Base-by-base conservation (phyloP, 2,888 invertebrate species). In the Ceriagrion tenellum region DNA sequence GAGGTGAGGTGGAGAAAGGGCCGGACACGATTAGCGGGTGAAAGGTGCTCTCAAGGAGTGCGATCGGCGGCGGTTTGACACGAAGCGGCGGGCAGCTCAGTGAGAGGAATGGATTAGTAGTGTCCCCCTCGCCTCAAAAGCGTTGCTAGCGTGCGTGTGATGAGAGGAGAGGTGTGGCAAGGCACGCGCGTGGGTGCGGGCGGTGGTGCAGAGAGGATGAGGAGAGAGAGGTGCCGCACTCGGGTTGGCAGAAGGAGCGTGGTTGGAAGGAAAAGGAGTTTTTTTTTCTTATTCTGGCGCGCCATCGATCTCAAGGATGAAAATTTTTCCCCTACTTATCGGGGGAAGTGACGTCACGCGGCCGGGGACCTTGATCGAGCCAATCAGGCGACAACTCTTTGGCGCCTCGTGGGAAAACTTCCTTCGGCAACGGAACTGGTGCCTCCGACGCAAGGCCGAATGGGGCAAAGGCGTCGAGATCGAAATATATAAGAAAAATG, bases 271-370 rank as follows among this genome's bases (percentile, higher is more conserved):
- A 63, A 40, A 40, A 12, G 59, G 59, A 20, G 59, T 6, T 20
- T 20, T 59, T 6, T 20, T 20, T 59, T 59, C 59, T 20, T n/a
- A 13, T 91, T 63, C 90, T 90, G 63, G 63, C 26, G 63, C 63
- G 63, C 91, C 91, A 91, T 91, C 91, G 91, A 35, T 93, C 93
- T 93, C 93, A 93, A 93, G 93, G 93, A 93, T 93, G 93, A 93
- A 93, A 93, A 93, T 63, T 93, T 93, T 93, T 93, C 93, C 47
- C 81, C 93, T 63, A 69, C 93, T 40, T 69, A 93, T 93, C 93
- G 93, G n/a, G 93, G 69, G 69, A 93, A 93, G 93, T 93, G 93
- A 93, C 93, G 93, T 93, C 93, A 93, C 26, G n/a, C 26, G 26
- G 1, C 55, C 13, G 26, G 89, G 59, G 93, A 93, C 93, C 69